phyloP scores from a whole-genome alignment of 2,113 vertebrate species.

The Hucho hucho region DNA sequence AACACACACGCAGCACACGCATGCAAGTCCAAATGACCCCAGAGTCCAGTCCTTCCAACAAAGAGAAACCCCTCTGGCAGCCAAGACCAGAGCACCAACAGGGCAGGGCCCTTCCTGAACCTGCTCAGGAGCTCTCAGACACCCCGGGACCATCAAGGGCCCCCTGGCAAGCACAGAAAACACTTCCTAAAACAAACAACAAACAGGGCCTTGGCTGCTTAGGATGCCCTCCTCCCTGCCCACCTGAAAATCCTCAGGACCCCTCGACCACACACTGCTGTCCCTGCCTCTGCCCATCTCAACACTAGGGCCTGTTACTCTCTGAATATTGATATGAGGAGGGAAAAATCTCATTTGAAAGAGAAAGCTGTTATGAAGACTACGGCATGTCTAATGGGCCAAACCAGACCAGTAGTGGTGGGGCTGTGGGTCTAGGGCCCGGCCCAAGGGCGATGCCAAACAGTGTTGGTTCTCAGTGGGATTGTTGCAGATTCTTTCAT shows the following conservation, averaged over 20 bases:
- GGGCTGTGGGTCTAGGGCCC: not conserved
- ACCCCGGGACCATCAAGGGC: not conserved
- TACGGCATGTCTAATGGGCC: not conserved
- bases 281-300: not conserved
- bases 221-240: not conserved
- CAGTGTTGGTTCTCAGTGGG: constrained; percentile 26
- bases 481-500: constrained; percentile 51
- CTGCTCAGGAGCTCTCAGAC: not conserved
- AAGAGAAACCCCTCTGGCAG: not conserved
- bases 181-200: not conserved
- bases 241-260: not conserved
- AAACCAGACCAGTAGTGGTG: not conserved
- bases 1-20: not conserved
- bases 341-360: not conserved
- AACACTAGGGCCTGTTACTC: not conserved
- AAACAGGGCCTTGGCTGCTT: not conserved
- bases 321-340: not conserved
- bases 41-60: not conserved
- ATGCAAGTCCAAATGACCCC: not conserved
- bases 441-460: not conserved
- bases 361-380: not conserved
- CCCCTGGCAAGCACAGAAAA: not conserved
- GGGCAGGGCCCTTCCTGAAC: not conserved
- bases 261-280: not conserved
- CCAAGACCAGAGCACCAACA: no score